Percentiles rank a stretch among this genome's conserved stretches.
Conservation (phyloP, 2,797 vertebrate genomes). For the Artibeus jamaicensis region DNA sequence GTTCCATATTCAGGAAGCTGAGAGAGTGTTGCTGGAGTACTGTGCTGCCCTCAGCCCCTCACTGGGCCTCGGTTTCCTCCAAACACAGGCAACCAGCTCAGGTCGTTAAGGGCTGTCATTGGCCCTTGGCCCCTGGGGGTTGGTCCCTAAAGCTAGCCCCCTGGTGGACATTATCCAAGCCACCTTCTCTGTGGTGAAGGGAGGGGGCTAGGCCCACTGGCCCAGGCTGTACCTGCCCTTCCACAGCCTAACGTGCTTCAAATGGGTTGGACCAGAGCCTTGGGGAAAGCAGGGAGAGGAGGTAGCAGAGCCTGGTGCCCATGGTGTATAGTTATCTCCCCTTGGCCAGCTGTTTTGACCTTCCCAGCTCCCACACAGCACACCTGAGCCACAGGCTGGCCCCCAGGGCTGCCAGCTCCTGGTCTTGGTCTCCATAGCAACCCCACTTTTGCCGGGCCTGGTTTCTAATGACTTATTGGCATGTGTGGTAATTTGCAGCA, state of each 20-base stretch:
- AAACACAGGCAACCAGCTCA: not conserved
- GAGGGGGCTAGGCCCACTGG: not conserved
- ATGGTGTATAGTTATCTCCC: not conserved
- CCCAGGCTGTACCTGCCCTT: not conserved
- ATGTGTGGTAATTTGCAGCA: conserved; percentile 75
- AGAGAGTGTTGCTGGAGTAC: not conserved
- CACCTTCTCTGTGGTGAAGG: not conserved
- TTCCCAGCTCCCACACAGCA: not conserved
- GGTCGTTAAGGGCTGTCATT: not conserved
- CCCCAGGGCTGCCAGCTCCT: conserved; percentile 70
- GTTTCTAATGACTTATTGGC: conserved; percentile 84
- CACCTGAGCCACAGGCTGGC: conserved; percentile 71
- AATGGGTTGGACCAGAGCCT: not conserved
- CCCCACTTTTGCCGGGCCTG: conserved; percentile 77
- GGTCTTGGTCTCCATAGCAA: conserved; percentile 82
- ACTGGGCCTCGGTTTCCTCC: not conserved
- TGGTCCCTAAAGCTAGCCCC: not conserved
- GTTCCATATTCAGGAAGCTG: not conserved
- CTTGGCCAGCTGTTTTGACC: not conserved
- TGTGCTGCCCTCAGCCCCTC: not conserved
- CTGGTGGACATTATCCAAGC: not conserved
- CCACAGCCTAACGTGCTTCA: not conserved
- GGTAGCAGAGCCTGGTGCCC: not conserved
- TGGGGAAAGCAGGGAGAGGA: not conserved
- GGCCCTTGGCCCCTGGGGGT: not conserved